Percentiles rank a stretch among this genome's conserved stretches.
Conservation (phyloP, 1,140 invertebrate genomes). For the Leptinotarsa lineolata region DNA sequence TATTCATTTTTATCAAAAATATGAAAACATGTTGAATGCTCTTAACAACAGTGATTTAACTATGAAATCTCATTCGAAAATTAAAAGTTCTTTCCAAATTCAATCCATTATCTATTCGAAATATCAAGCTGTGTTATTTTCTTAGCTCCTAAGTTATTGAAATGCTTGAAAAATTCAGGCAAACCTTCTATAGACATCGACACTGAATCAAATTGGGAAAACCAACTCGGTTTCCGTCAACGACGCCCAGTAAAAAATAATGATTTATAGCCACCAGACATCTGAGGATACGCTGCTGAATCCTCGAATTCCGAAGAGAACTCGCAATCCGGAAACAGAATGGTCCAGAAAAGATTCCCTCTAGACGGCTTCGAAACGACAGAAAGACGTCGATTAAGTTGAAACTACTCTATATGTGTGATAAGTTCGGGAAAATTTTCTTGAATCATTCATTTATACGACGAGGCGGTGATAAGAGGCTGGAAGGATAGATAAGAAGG, state of each 20-base stretch:
- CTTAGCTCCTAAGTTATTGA: no score
- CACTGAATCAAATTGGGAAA: background rate
- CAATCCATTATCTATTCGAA: no score
- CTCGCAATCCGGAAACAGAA: background rate
- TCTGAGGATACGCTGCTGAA: background rate
- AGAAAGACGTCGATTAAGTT: slow-evolving; percentile 2
- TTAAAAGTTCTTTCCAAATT: no score
- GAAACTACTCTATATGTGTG: slow-evolving; percentile 3
- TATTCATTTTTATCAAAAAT: no score
- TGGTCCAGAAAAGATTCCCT: slow-evolving; percentile 2
- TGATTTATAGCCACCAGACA: background rate
- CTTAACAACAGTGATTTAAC: no score
- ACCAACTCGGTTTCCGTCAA: background rate
- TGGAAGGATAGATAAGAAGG: slow-evolving; percentile 4
- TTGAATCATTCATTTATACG: slow-evolving; percentile 8
- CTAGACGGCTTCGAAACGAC: background rate
- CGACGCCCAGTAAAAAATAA: background rate
- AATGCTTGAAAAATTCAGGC: no score
- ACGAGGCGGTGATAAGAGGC: slow-evolving; percentile 4
- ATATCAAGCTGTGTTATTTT: no score
- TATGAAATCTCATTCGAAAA: no score
- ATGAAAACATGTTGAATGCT: no score
- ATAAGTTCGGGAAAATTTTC: background rate
- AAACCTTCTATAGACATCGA: background rate
- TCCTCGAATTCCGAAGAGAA: background rate